Conservation (phyloP, 2,113 vertebrate genomes). For the Burhinus oedicnemus region DNA sequence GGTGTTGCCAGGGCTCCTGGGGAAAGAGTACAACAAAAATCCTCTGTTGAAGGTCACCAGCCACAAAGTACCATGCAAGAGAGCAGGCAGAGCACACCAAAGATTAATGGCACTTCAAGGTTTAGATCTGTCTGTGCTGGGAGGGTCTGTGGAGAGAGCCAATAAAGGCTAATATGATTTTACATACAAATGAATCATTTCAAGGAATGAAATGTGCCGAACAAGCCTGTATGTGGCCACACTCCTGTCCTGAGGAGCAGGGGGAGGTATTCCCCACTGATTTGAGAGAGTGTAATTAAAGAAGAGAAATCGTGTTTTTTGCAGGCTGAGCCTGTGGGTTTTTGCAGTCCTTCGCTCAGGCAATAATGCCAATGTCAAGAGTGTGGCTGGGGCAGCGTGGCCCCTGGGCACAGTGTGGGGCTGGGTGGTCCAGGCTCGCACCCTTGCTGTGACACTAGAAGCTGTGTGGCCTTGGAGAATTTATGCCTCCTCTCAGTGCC, state of each 20-base stretch:
- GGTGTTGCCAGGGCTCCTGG: not conserved
- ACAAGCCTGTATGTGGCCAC: not conserved
- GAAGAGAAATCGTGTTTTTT: not conserved
- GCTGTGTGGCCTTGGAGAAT: not conserved
- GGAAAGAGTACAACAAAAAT: not conserved
- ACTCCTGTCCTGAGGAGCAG: not conserved
- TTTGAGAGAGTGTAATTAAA: not conserved
- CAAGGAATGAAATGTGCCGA: not conserved
- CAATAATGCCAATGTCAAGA: not conserved
- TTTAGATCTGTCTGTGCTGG: slow-evolving; percentile 7
- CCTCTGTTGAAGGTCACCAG: slow-evolving; percentile 54
- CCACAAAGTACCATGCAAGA: not conserved
- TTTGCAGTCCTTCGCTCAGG: not conserved
- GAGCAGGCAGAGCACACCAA: not conserved
- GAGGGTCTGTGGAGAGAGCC: slow-evolving; percentile 1
- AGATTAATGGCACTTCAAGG: slow-evolving; percentile 37
- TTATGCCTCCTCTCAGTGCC: not conserved
- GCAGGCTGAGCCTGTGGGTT: not conserved
- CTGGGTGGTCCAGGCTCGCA: not conserved
- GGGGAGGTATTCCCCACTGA: not conserved
- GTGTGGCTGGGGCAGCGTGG: fast-evolving
- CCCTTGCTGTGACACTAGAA: not conserved
- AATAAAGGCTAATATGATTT: slow-evolving; percentile 1
- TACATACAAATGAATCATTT: slow-evolving; percentile 31
- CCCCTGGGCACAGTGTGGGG: fast-evolving